phyloP scores from a whole-genome alignment of 2,888 invertebrate species.

The Epistrophe grossulariae region DNA sequence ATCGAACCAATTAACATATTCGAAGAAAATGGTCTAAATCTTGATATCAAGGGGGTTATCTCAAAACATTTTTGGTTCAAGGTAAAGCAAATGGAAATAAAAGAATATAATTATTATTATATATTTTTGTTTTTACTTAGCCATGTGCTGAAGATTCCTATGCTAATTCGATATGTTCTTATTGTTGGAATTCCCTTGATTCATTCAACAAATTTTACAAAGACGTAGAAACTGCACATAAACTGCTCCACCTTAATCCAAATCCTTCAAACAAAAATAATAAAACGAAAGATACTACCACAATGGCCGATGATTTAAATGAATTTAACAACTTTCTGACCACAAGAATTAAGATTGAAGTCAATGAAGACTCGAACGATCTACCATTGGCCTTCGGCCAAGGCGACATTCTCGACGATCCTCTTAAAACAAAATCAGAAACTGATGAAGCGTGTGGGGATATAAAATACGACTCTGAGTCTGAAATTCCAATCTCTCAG shows the following conservation, averaged over 20 bases:
- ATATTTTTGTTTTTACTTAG: not conserved
- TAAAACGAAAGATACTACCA: not conserved
- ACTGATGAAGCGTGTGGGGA: not conserved
- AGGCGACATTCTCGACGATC: not conserved
- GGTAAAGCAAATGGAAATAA: not conserved
- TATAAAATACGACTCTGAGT: slow-evolving; percentile 19
- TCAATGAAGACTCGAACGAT: slow-evolving; percentile 10
- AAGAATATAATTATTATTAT: too few relatives aligned
- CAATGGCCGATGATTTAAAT: not conserved
- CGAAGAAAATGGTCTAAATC: not conserved
- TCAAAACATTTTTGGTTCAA: slow-evolving; percentile 26
- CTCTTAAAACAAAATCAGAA: not conserved
- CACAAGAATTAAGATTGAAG: slow-evolving; percentile 15
- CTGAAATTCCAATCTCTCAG: slow-evolving; percentile 26
- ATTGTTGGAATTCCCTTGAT: slow-evolving; percentile 18
- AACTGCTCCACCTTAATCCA: not conserved
- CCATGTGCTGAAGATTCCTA: slow-evolving; percentile 11
- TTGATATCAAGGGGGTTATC: not conserved
- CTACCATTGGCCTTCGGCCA: not conserved
- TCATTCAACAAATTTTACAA: slow-evolving; percentile 16
- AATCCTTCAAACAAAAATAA: not conserved
- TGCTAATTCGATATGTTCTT: not conserved
- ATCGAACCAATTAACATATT: slow-evolving; percentile 4
- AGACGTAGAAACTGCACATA: slow-evolving; percentile 4
- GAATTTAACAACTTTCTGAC: not conserved